Percentiles rank a stretch among this genome's conserved stretches.
These are phyloP conservation scores for Rhincodon typus DNA, from an alignment of 2,797 vertebrate genomes.

Conservation along the genomic window DNA sequence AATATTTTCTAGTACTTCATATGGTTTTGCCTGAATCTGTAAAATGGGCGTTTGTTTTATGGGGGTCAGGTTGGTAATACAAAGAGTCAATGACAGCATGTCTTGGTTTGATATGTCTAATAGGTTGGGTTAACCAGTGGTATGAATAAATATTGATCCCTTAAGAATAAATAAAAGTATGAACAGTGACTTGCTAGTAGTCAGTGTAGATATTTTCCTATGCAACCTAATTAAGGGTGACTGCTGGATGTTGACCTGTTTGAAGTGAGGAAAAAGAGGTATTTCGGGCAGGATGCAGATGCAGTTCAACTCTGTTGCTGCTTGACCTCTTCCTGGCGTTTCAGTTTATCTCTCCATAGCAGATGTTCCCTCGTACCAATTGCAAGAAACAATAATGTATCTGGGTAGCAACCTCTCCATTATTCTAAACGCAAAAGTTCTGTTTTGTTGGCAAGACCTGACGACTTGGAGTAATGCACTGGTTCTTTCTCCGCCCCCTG, in stretches of 20 bases:
- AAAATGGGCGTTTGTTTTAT: not conserved
- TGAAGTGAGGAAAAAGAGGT: not conserved
- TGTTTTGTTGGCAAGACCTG: not conserved
- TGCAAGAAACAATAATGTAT: not conserved
- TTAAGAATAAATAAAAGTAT: not conserved
- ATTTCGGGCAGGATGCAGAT: not conserved
- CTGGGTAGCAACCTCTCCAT: not conserved
- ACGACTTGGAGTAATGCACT: not conserved
- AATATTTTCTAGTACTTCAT: not conserved
- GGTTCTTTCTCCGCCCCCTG: not conserved
- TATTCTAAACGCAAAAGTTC: not conserved
- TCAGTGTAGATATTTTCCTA: not conserved
- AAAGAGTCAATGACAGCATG: not conserved
- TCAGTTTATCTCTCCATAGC: not conserved
- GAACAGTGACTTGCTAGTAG: not conserved
- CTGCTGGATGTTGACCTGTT: slow-evolving; percentile 6
- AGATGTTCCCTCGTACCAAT: not conserved
- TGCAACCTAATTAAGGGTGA: not conserved
- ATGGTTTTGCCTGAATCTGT: not conserved
- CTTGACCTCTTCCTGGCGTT: slow-evolving; percentile 4
- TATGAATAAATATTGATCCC: not conserved
- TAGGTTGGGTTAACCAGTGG: not conserved
- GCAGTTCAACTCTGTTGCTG: not conserved
- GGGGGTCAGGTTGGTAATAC: not conserved
- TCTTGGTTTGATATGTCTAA: not conserved